Percentiles rank a stretch among this genome's conserved stretches.
phyloP scores from a whole-genome alignment of 2,888 invertebrate genomes.

The Aphidoletes aphidimyza region DNA sequence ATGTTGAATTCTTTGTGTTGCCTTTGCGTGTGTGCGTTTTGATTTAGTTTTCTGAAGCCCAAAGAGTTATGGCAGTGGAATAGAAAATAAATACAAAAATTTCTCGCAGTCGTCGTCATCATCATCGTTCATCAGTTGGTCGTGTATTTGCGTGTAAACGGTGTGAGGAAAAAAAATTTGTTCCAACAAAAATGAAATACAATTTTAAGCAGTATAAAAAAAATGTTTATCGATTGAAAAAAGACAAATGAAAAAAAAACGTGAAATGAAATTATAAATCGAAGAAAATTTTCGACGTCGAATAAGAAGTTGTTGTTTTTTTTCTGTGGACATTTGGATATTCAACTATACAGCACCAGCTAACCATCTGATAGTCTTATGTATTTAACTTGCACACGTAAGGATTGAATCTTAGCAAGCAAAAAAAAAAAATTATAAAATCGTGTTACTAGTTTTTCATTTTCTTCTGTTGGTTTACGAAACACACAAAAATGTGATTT shows the following conservation, averaged over 20 bases:
- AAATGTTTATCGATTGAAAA: neutral
- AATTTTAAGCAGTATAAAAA: too few species aligned
- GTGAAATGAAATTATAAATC: neutral
- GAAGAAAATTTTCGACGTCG: too few species aligned
- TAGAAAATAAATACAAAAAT: constrained; percentile 50
- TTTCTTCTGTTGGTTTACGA: neutral
- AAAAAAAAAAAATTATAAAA: neutral
- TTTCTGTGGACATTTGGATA: neutral
- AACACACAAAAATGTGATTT: neutral
- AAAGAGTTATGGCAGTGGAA: constrained; percentile 49
- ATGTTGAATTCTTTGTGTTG: neutral
- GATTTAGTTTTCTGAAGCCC: constrained; percentile 43
- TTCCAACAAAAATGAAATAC: neutral
- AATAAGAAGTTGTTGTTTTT: neutral
- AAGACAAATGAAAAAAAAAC: neutral
- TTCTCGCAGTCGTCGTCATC: constrained; percentile 49
- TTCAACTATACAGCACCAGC: neutral
- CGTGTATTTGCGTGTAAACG: constrained; percentile 17
- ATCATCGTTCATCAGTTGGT: constrained; percentile 39
- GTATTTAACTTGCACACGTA: neutral
- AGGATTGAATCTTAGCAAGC: neutral
- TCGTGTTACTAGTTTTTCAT: neutral
- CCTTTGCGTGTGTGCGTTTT: constrained; percentile 17
- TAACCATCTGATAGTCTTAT: constrained; percentile 17
- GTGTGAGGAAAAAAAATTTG: constrained; percentile 1